phyloP scores from a whole-genome alignment of 2,888 invertebrate species.

The Coenonympha glycerion region DNA sequence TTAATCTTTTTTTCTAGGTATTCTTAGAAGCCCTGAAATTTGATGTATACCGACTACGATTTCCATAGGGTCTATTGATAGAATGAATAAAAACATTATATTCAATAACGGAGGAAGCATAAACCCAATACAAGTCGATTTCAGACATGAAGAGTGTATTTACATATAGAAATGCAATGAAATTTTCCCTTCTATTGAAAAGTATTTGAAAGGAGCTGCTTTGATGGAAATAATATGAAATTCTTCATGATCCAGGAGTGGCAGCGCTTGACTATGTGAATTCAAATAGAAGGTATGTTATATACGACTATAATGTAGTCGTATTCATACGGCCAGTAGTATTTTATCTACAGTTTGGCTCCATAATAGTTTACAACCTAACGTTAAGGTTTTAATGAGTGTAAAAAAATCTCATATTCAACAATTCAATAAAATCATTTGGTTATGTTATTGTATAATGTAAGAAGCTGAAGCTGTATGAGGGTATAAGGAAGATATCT shows the following conservation, averaged over 20 bases:
- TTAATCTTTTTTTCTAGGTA: too few species aligned
- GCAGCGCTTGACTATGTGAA: constrained; percentile 6
- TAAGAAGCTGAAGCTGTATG: too few species aligned
- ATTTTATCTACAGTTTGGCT: neutral
- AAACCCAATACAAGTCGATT: constrained; percentile 42
- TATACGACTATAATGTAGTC: neutral
- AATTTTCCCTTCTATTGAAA: constrained; percentile 16
- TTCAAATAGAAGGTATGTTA: neutral
- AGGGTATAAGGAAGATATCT: too few species aligned
- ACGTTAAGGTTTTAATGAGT: too few species aligned
- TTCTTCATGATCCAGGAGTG: constrained; percentile 2
- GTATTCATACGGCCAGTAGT: neutral
- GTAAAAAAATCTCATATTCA: neutral
- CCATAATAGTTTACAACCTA: neutral
- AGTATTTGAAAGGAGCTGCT: constrained; percentile 1
- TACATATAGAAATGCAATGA: constrained; percentile 46
- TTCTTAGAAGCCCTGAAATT: too few species aligned
- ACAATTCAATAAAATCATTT: too few species aligned
- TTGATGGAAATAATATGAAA: constrained; percentile 10
- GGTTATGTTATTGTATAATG: too few species aligned
- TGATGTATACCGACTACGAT: too few species aligned
- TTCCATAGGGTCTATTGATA: too few species aligned
- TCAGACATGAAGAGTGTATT: constrained; percentile 38
- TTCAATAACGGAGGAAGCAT: constrained; percentile 39
- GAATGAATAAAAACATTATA: constrained; percentile 28